Percentiles rank a stretch among this genome's conserved stretches.
These are phyloP conservation scores for Dichetophora obliterata DNA, from an alignment of 2,888 invertebrate species.

Conservation along the genomic window DNA sequence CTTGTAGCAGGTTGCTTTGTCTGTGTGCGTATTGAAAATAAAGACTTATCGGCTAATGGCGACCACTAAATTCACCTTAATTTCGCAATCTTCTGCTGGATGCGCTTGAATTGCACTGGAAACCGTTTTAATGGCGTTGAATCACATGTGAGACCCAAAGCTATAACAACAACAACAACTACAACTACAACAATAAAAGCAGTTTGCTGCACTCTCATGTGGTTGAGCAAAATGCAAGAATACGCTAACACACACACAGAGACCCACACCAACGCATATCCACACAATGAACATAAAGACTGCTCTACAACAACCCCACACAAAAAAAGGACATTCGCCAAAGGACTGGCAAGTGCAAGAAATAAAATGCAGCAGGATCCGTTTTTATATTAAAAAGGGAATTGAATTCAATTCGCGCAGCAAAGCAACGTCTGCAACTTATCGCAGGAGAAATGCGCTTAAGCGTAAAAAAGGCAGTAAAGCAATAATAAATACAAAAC, in stretches of 20 bases:
- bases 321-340: slow-evolving; percentile 15
- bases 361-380: slow-evolving; percentile 35
- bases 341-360: slow-evolving; percentile 26
- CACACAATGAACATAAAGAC: not conserved
- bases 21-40: slow-evolving; percentile 21
- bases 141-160: slow-evolving; percentile 9
- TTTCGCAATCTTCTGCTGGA: slow-evolving; percentile 37
- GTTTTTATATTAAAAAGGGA: slow-evolving; percentile 40
- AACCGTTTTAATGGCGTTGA: slow-evolving; percentile 21
- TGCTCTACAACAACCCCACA: not conserved
- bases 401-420: slow-evolving; percentile 41
- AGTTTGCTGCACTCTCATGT: slow-evolving; percentile 19
- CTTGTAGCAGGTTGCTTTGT: not conserved
- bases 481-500: not conserved
- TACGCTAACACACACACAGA: not conserved
- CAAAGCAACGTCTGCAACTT: slow-evolving; percentile 63
- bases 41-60: slow-evolving; percentile 43
- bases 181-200: slow-evolving; percentile 18
- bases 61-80: slow-evolving; percentile 44
- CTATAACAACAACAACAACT: slow-evolving; percentile 5
- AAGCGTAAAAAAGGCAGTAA: slow-evolving; percentile 50
- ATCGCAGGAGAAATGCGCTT: slow-evolving; percentile 60
- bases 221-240: not conserved
- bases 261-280: not conserved
- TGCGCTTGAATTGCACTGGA: slow-evolving; percentile 1